A percentile compares a stretch with the other conserved stretches of the same genome.
phyloP scores from a whole-genome alignment of 1,140 invertebrate species.

The Idris sp. region DNA sequence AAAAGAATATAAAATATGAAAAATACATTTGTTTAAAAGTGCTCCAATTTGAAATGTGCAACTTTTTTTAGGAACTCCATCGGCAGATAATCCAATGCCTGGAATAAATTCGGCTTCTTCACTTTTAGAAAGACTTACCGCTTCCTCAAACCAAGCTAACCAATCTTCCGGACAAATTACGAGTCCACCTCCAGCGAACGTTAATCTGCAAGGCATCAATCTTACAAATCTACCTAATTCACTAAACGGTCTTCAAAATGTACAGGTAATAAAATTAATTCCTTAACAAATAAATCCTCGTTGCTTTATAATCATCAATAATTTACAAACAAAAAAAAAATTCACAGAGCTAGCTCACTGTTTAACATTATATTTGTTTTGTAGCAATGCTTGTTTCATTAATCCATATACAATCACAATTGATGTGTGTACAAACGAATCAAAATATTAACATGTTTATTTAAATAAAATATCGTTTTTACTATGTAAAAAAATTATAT shows the following conservation, averaged over 20 bases:
- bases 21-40: too few species aligned
- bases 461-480: too few species aligned
- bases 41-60: too few species aligned
- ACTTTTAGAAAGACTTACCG: constrained; percentile 80
- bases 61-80: constrained; percentile 77
- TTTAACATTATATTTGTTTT: constrained; percentile 18
- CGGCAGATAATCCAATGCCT: constrained; percentile 81
- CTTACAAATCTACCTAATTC: constrained; percentile 85
- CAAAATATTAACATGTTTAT: too few species aligned
- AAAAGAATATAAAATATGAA: too few species aligned
- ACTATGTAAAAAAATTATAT: too few species aligned
- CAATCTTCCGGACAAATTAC: constrained; percentile 79
- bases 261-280: constrained; percentile 82
- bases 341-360: too few species aligned
- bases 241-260: constrained; percentile 87
- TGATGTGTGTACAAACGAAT: constrained; percentile 32
- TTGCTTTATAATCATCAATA: not conserved
- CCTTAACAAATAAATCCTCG: too few species aligned
- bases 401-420: constrained; percentile 8
- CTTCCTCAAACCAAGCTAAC: constrained; percentile 76
- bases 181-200: constrained; percentile 81
- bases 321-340: constrained; percentile 1
- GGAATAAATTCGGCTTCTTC: constrained; percentile 79
- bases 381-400: constrained; percentile 23
- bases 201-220: constrained; percentile 86